Percentiles rank a stretch among this genome's conserved stretches.
Evolutionary conservation across 2,888 invertebrate genomes (phyloP).

Genomic region (Sesia bembeciformis): DNA sequence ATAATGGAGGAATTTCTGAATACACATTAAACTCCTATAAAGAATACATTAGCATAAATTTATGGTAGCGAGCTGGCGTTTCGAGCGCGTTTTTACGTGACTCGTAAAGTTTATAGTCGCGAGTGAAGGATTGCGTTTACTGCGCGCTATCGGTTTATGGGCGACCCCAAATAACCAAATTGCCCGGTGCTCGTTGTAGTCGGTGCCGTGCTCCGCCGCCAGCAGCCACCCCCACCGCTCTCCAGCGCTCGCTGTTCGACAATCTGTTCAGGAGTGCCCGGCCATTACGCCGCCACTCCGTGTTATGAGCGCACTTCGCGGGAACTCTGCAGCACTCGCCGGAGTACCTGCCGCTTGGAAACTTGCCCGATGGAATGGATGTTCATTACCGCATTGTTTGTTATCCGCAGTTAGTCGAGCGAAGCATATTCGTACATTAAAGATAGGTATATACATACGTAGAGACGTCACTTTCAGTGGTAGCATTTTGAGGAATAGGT

Average conservation of each 20-base stretch:
- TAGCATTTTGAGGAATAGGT: too few species aligned
- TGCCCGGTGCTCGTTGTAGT: constrained; percentile 53
- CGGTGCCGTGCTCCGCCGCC: constrained; percentile 26
- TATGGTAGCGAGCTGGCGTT: constrained; percentile 71
- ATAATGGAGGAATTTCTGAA: constrained; percentile 73
- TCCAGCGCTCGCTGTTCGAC: constrained; percentile 1
- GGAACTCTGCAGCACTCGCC: constrained; percentile 31
- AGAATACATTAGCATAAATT: constrained; percentile 76
- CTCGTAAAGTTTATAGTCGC: constrained; percentile 74
- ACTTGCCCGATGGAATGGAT: constrained; percentile 50
- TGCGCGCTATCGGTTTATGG: constrained; percentile 70
- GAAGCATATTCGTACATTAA: neutral
- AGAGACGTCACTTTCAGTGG: too few species aligned
- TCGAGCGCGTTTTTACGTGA: constrained; percentile 73
- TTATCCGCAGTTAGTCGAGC: constrained; percentile 23
- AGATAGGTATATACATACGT: too few species aligned
- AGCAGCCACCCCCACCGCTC: constrained; percentile 10
- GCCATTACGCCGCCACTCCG: constrained; percentile 34
- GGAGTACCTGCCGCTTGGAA: constrained; percentile 39
- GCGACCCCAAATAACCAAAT: constrained; percentile 72
- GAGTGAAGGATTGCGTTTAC: constrained; percentile 74
- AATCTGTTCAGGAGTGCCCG: constrained; percentile 27
- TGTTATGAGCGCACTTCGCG: constrained; percentile 34
- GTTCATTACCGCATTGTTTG: constrained; percentile 43
- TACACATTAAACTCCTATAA: constrained; percentile 75